phyloP scores from a whole-genome alignment of 2,888 invertebrate genomes.

The Endotricha flammealis region DNA sequence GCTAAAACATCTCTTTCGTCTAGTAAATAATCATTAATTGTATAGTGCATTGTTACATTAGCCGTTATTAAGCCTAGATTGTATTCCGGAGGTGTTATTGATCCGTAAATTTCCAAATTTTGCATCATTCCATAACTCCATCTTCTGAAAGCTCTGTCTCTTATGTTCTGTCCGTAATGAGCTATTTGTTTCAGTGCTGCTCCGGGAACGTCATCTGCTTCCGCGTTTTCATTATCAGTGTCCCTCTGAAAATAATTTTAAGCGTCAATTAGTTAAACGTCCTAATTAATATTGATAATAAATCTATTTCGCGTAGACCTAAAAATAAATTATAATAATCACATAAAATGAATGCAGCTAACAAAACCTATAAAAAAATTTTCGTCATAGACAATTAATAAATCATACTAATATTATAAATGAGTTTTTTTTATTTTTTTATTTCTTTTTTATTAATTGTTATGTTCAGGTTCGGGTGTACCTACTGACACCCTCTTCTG shows the following conservation, averaged over 20 bases:
- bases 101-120: slow-evolving; percentile 40
- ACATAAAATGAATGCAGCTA: too few relatives aligned
- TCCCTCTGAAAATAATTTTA: background rate
- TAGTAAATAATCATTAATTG: slow-evolving; percentile 38
- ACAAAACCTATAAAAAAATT: too few relatives aligned
- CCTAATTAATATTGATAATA: too few relatives aligned
- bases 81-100: slow-evolving; percentile 38
- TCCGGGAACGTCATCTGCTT: slow-evolving; percentile 4
- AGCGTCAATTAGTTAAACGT: too few relatives aligned
- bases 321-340: too few relatives aligned
- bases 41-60: slow-evolving; percentile 49
- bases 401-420: too few relatives aligned
- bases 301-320: too few relatives aligned
- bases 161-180: slow-evolving; percentile 59
- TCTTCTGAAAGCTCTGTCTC: slow-evolving; percentile 42
- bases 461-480: too few relatives aligned
- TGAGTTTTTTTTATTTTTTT: too few relatives aligned
- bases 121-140: slow-evolving; percentile 40
- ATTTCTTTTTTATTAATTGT: too few relatives aligned
- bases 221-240: background rate
- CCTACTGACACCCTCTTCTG: too few relatives aligned
- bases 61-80: slow-evolving; percentile 39
- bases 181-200: slow-evolving; percentile 56
- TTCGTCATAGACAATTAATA: too few relatives aligned
- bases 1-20: slow-evolving; percentile 45